A percentile compares a stretch with the other conserved stretches of the same genome.
phyloP scores from a whole-genome alignment of 2,113 vertebrate species.

The Ardeotis arabs region DNA sequence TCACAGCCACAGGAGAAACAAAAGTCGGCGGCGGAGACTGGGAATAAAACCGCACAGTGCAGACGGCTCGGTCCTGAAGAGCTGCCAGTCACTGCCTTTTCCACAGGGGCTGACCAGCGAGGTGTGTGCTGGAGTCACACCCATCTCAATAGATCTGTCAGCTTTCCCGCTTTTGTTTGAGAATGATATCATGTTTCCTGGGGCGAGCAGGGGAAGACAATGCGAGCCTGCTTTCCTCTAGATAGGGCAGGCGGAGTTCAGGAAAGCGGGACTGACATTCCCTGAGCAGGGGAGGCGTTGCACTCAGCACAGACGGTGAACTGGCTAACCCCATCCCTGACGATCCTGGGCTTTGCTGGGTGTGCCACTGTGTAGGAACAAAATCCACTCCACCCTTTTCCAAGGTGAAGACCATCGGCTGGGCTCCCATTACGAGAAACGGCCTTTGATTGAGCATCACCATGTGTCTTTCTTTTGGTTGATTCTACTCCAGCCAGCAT shows the following conservation, averaged over 20 bases:
- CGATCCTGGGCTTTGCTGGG: constrained; percentile 39
- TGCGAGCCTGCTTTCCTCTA: constrained; percentile 73
- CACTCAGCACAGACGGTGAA: constrained; percentile 38
- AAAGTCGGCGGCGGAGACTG: neutral
- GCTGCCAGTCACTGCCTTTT: constrained; percentile 26
- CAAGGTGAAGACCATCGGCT: constrained; percentile 31
- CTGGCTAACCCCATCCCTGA: constrained; percentile 67
- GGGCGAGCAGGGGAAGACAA: constrained; percentile 78
- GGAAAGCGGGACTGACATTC: constrained; percentile 80
- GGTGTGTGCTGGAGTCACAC: constrained; percentile 76
- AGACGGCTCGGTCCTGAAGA: neutral
- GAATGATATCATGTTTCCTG: constrained; percentile 86
- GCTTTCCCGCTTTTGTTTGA: constrained; percentile 86
- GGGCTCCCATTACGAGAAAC: neutral
- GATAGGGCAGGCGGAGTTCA: constrained; percentile 79
- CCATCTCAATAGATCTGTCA: constrained; percentile 80
- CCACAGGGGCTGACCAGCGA: constrained; percentile 46
- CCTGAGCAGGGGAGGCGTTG: constrained; percentile 49
- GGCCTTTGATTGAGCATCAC: neutral
- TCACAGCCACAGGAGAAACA: neutral
- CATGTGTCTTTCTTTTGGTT: neutral
- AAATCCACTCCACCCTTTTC: constrained; percentile 71
- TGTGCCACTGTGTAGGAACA: constrained; percentile 61
- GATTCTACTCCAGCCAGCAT: neutral
- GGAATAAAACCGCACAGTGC: rapidly evolving